These are phyloP conservation scores for Cephalopachus bancanus DNA, from an alignment of 2,797 vertebrate genomes.

Conservation along the genomic window DNA sequence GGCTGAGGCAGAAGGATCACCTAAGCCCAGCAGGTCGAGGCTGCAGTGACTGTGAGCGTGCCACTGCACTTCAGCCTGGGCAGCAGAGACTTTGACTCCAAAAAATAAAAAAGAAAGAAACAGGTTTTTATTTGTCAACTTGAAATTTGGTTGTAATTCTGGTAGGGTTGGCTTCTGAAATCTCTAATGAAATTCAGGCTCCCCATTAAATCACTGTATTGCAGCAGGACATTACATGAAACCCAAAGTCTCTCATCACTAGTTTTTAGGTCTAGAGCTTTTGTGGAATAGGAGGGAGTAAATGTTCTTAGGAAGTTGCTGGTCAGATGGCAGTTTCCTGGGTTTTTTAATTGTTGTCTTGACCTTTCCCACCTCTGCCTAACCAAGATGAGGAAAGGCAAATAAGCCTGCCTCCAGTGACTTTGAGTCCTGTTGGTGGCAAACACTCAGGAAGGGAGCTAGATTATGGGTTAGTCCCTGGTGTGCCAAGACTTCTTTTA, in stretches of 20 bases:
- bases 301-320: background rate
- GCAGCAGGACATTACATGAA: background rate
- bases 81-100: too few species aligned
- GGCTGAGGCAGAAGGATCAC: too few species aligned
- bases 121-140: background rate
- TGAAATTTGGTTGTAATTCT: conserved; percentile 44
- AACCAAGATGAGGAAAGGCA: background rate
- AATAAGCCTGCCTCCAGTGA: background rate
- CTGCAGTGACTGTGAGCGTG: too few species aligned
- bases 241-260: background rate
- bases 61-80: too few species aligned
- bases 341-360: background rate
- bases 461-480: background rate
- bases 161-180: background rate
- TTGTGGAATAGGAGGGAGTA: background rate
- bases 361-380: background rate
- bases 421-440: background rate
- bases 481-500: background rate
- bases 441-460: background rate
- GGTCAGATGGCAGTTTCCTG: background rate
- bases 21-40: too few species aligned
- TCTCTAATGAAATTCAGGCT: background rate
- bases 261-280: background rate
- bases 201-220: background rate
- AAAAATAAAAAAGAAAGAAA: background rate